phyloP scores from a whole-genome alignment of 2,797 vertebrate species.

The Lutjanus argentimaculatus region DNA sequence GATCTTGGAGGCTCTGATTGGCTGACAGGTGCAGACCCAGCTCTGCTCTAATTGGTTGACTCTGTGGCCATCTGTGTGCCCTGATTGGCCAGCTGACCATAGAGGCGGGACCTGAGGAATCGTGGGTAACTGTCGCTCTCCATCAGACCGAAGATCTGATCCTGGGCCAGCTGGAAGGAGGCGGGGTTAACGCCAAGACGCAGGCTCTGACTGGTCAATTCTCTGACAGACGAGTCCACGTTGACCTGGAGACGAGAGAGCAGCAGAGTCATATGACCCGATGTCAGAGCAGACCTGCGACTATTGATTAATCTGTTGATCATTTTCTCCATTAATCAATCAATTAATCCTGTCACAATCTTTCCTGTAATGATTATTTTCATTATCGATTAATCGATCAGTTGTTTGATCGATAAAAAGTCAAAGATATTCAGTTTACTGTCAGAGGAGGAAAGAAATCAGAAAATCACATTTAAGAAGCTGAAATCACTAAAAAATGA shows the following conservation, averaged over 20 bases:
- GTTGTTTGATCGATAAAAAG: no score
- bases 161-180: slow-evolving; percentile 94
- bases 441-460: no score
- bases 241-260: slow-evolving; percentile 88
- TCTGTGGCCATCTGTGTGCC: slow-evolving; percentile 8
- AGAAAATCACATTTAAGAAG: no score
- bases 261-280: slow-evolving; percentile 17
- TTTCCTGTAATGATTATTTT: no score
- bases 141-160: slow-evolving; percentile 94
- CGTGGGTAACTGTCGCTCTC: slow-evolving; percentile 96
- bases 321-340: no score
- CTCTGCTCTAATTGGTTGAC: slow-evolving; percentile 5
- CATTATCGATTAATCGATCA: no score
- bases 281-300: neutral
- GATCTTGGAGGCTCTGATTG: neutral
- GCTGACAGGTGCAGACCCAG: slow-evolving; percentile 21
- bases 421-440: no score
- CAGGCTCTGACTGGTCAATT: slow-evolving; percentile 91
- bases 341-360: no score
- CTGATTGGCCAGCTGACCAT: slow-evolving; percentile 90
- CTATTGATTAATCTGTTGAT: no score
- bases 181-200: slow-evolving; percentile 72
- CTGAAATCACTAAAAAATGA: no score
- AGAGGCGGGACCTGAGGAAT: slow-evolving; percentile 95
- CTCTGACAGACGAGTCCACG: slow-evolving; percentile 93